Base-by-base conservation (phyloP, 2,797 vertebrate genomes). In the Karalla daura region DNA sequence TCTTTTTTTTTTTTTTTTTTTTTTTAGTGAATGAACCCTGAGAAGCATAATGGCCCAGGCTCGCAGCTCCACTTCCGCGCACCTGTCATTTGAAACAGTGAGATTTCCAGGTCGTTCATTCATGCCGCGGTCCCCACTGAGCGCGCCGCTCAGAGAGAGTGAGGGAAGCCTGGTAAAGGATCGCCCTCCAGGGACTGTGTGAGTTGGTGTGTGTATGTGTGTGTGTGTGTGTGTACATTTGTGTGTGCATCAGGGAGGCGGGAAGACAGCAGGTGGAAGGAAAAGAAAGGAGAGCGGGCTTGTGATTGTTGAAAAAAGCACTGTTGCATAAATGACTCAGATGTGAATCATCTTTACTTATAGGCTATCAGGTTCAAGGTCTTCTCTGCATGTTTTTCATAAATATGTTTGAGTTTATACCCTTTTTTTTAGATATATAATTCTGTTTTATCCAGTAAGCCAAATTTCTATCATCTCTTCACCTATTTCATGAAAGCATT, bases 31-130 rank as follows among this genome's bases (percentile, higher is more conserved):
- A 92, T 90, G 91, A 87, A 79, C 85, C 67, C 55, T 89, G 83
- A 84, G 90, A 87, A 90, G 88, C 89, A 80, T 90, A 92, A 90
- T 76, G 85, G 83, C 72, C 76, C 49, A n/a, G 69, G 65, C 78
- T 90, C 86, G 83, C 90, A 90, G 86, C 90, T 93, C 66, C 76
- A 90, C 89, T 94, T 94, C 69, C 87, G 83, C 74, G 74, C 86
- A 83, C 71, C 82, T 65, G 82, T 87, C 86, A 91, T 88, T 79
- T 90, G 85, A 89, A 85, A 89, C 84, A 78, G 74, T 77, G 76
- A 88, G 72, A 91, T 90, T 91, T 94, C 91, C 93, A 94, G 91
- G 86, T 92, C 81, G 86, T 76, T 88, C 84, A 92, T 92, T 90
- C 89, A 94, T 64, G 55, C 18, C 60, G 53, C 39, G 70, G 89